These are phyloP conservation scores for Aphelinus certus DNA, from an alignment of 1,140 invertebrate species.

Conservation along the genomic window DNA sequence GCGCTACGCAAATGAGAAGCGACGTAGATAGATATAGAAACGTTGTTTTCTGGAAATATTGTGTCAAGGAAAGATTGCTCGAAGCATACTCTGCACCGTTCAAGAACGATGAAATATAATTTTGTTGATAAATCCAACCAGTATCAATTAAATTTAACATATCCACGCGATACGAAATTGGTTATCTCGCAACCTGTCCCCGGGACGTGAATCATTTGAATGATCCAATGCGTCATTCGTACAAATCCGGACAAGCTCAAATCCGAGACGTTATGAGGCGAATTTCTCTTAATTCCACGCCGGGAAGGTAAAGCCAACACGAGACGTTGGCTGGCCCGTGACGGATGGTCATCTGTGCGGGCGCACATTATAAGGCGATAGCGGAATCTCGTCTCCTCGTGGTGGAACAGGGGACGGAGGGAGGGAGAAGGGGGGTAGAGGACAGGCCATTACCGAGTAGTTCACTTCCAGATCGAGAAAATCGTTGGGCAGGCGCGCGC, in stretches of 20 bases:
- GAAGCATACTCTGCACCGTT: too few relatives aligned
- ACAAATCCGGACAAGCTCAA: neutral
- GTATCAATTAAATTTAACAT: too few relatives aligned
- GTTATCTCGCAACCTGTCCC: too few relatives aligned
- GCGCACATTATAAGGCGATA: slow-evolving; percentile 7
- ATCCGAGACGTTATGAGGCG: slow-evolving; percentile 11
- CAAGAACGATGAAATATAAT: too few relatives aligned
- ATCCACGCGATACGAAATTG: too few relatives aligned
- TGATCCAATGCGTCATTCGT: neutral
- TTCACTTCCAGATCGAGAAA: slow-evolving; percentile 21
- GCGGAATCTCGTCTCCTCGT: neutral
- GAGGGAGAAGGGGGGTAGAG: neutral
- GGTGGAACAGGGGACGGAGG: neutral
- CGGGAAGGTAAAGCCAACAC: neutral
- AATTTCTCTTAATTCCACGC: slow-evolving; percentile 23
- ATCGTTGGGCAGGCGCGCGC: slow-evolving; percentile 6
- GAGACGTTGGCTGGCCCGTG: slow-evolving; percentile 6
- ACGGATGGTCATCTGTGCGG: slow-evolving; percentile 27
- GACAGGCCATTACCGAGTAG: neutral
- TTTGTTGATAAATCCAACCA: too few relatives aligned
- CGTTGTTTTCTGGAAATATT: too few relatives aligned
- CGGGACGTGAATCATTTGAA: neutral
- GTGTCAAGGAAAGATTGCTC: too few relatives aligned
- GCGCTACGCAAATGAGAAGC: too few relatives aligned
- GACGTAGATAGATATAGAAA: too few relatives aligned